Percentiles rank a stretch among this genome's conserved stretches.
Conservation (phyloP, 2,888 invertebrate species). For the Meiosimyza decipiens region DNA sequence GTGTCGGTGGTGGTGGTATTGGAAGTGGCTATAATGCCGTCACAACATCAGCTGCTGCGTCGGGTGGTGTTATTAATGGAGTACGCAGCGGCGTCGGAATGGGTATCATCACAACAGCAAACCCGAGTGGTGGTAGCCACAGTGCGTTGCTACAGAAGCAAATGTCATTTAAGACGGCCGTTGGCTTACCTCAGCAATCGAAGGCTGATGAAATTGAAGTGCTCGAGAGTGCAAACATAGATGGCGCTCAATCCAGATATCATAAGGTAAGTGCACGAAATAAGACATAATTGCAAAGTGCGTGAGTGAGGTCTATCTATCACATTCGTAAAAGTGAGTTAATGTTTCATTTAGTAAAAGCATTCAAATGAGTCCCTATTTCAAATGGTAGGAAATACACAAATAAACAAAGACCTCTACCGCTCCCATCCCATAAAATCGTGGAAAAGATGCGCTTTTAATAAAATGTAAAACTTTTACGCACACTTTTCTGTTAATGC, state of each 20-base stretch:
- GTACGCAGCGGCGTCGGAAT: constrained; percentile 49
- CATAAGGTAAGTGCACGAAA: constrained; percentile 53
- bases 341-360: no score
- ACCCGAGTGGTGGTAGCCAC: constrained; percentile 59
- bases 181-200: constrained; percentile 55
- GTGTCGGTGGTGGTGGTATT: constrained; percentile 48
- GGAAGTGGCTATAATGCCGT: constrained; percentile 52
- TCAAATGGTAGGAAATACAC: no score
- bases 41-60: constrained; percentile 4
- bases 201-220: constrained; percentile 65
- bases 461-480: no score
- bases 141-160: constrained; percentile 62
- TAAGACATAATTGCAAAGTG: no score
- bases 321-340: no score
- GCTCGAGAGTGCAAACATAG: constrained; percentile 59
- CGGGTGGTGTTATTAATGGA: constrained; percentile 46
- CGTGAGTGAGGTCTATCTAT: no score
- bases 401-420: no score
- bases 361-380: no score
- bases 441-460: no score
- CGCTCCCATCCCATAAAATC: no score
- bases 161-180: constrained; percentile 63
- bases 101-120: constrained; percentile 65
- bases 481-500: no score
- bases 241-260: constrained; percentile 55